phyloP scores from a whole-genome alignment of 2,113 vertebrate species.

The Oceanites oceanicus region DNA sequence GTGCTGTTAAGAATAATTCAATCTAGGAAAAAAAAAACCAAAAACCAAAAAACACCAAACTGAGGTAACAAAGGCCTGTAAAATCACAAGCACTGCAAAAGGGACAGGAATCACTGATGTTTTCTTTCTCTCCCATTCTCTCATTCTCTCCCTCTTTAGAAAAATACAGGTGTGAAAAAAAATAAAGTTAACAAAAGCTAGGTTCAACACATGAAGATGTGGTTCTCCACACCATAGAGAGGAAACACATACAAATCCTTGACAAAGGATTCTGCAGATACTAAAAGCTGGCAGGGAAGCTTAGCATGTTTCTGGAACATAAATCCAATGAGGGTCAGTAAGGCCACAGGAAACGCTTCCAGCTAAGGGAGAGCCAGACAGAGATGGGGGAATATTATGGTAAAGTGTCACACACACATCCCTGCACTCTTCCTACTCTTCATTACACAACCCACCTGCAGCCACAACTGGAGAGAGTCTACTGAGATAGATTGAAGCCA shows the following conservation, averaged over 20 bases:
- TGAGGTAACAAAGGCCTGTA: not conserved
- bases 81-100: not conserved
- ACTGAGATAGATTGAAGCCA: not conserved
- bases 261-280: not conserved
- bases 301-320: not conserved
- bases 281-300: not conserved
- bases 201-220: not conserved
- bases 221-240: not conserved
- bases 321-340: not conserved
- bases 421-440: not conserved
- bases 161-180: not conserved
- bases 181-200: not conserved
- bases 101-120: not conserved
- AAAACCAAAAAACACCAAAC: no score
- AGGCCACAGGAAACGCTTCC: not conserved
- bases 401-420: not conserved
- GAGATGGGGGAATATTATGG: not conserved
- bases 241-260: not conserved
- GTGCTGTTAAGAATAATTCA: not conserved
- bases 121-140: not conserved
- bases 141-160: not conserved
- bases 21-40: not conserved
- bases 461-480: not conserved
- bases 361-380: not conserved
- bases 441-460: not conserved